Evolutionary conservation across 2,113 vertebrate species (phyloP).

Genomic region (Edolisoma coerulescens): DNA sequence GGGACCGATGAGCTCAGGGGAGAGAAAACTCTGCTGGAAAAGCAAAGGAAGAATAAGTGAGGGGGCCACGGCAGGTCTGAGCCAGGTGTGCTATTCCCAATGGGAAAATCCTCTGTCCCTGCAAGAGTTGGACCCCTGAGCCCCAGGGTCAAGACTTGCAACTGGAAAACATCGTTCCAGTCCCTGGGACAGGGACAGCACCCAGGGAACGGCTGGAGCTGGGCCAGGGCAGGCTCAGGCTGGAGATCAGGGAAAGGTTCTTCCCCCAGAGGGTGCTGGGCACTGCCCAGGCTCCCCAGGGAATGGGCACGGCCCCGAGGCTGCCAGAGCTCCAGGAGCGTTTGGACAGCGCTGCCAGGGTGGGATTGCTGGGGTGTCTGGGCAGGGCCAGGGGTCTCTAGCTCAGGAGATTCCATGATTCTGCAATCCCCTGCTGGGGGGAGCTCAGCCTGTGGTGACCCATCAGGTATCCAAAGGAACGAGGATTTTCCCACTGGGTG

Average conservation of each 20-base stretch:
- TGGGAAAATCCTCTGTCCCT: neutral
- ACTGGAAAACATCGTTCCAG: neutral
- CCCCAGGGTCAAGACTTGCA: neutral
- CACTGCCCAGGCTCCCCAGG: neutral
- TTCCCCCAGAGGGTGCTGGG: neutral
- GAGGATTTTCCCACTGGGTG: neutral
- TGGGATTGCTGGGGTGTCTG: neutral
- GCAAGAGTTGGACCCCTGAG: neutral
- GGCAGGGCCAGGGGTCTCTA: neutral
- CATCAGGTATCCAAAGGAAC: neutral
- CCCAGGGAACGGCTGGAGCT: neutral
- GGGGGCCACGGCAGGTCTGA: fast-evolving
- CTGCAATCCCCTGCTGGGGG: neutral
- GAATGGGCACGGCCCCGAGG: neutral
- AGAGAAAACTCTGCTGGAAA: neutral
- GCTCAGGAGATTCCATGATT: neutral
- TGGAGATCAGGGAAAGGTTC: neutral
- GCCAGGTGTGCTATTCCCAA: neutral
- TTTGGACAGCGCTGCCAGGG: neutral
- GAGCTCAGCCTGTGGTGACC: neutral
- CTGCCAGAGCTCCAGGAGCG: neutral
- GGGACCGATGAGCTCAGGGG: neutral
- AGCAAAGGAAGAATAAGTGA: neutral
- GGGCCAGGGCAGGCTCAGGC: neutral
- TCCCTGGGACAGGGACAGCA: neutral